These are phyloP conservation scores for Aphelenchoides avenae DNA, from an alignment of 1,140 invertebrate genomes.

Conservation along the genomic window DNA sequence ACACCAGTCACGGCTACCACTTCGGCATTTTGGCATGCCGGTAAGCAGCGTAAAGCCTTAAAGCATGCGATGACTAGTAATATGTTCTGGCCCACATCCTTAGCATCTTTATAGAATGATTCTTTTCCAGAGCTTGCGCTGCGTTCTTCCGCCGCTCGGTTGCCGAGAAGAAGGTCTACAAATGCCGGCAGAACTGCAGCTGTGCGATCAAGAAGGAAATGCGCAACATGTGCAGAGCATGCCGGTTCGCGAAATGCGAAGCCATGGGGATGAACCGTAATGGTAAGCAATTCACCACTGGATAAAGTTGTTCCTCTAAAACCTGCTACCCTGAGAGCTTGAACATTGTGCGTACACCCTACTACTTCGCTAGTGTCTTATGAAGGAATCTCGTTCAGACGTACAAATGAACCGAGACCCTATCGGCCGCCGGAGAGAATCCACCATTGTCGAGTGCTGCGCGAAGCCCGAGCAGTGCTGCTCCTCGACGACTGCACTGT, in stretches of 20 bases:
- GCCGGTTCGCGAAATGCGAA: constrained; percentile 35
- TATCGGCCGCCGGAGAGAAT: constrained; percentile 31
- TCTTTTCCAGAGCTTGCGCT: constrained; percentile 37
- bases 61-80: background rate
- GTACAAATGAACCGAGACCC: constrained; percentile 52
- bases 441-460: constrained; percentile 18
- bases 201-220: constrained; percentile 40
- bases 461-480: constrained; percentile 16
- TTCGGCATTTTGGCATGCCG: constrained; percentile 44
- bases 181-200: constrained; percentile 38
- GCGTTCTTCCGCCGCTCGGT: constrained; percentile 47
- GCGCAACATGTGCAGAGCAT: constrained; percentile 45
- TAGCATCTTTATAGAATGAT: background rate
- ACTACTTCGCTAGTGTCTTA: background rate
- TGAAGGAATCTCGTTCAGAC: constrained; percentile 25
- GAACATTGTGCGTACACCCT: background rate
- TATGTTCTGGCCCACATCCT: constrained; percentile 11
- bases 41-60: constrained; percentile 4
- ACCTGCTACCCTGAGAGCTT: constrained; percentile 1
- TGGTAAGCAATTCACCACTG: background rate
- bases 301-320: constrained; percentile 15
- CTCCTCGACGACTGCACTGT: background rate
- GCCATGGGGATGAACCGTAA: constrained; percentile 32
- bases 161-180: constrained; percentile 39
- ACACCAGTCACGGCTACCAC: constrained; percentile 41